These are phyloP conservation scores for Nannobrachium achirus DNA, from an alignment of 2,113 vertebrate genomes.

Conservation along the genomic window DNA sequence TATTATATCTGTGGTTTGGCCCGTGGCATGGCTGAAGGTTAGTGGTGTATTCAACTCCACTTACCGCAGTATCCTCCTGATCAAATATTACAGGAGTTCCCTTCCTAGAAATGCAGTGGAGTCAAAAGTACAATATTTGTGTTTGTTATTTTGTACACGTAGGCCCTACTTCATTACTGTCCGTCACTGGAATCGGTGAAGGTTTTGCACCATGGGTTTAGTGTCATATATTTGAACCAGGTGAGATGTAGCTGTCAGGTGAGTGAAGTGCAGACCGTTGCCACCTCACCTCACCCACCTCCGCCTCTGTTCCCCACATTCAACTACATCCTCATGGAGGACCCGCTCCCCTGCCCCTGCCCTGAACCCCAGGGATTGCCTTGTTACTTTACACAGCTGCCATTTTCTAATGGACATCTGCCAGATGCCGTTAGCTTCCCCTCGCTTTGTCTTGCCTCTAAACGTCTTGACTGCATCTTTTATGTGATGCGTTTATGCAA, in stretches of 20 bases:
- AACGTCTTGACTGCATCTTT: constrained; percentile 27
- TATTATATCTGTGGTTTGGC: constrained; percentile 10
- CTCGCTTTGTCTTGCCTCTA: constrained; percentile 5
- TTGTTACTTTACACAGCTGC: constrained; percentile 42
- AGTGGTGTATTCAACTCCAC: too few species aligned
- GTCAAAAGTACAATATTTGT: too few species aligned
- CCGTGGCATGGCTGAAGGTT: constrained; percentile 2
- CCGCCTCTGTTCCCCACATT: constrained; percentile 44
- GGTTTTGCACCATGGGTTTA: constrained; percentile 17
- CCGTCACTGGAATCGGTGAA: constrained; percentile 23
- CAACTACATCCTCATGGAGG: constrained; percentile 48
- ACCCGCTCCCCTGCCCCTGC: constrained; percentile 50
- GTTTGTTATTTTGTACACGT: too few species aligned
- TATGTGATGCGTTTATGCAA: constrained; percentile 12
- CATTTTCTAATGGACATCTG: constrained; percentile 33
- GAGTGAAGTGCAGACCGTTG: constrained; percentile 39
- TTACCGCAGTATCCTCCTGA: too few species aligned
- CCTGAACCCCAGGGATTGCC: constrained; percentile 53
- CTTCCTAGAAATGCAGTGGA: too few species aligned
- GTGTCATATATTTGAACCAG: constrained; percentile 4
- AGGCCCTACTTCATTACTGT: too few species aligned
- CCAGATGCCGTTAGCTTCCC: constrained; percentile 34
- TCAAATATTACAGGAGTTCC: too few species aligned
- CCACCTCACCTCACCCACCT: constrained; percentile 40
- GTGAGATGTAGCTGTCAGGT: constrained; percentile 12